Percentiles rank a stretch among this genome's conserved stretches.
These are phyloP conservation scores for Neoseiulus cucumeris DNA, from an alignment of 1,140 invertebrate genomes.

Conservation along the genomic window DNA sequence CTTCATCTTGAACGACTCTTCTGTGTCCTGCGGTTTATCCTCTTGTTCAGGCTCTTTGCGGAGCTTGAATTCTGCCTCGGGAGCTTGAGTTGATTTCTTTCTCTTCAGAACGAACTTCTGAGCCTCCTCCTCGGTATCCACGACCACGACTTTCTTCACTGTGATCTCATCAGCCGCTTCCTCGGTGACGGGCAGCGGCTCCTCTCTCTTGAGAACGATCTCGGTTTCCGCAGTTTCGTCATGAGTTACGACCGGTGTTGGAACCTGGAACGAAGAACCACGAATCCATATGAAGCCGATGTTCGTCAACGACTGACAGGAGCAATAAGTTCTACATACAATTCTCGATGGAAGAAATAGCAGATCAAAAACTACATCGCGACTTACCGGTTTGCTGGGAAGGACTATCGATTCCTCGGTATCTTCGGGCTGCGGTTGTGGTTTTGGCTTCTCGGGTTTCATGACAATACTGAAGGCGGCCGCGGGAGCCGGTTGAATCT, in stretches of 20 bases:
- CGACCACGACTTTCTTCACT: background rate
- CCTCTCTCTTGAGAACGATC: too few relatives aligned
- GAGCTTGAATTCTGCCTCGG: slow-evolving; percentile 23
- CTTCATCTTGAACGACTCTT: background rate
- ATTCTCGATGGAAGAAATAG: too few relatives aligned
- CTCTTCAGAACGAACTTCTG: slow-evolving; percentile 15
- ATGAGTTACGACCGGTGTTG: too few relatives aligned
- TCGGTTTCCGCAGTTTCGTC: too few relatives aligned
- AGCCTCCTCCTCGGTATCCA: slow-evolving; percentile 1
- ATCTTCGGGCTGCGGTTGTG: background rate
- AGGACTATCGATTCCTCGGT: background rate
- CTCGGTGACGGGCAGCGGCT: background rate
- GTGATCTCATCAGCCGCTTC: slow-evolving; percentile 10
- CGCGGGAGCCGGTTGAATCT: background rate
- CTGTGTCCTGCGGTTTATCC: slow-evolving; percentile 22
- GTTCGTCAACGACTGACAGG: too few relatives aligned
- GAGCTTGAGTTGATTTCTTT: slow-evolving; percentile 9
- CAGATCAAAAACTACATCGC: too few relatives aligned
- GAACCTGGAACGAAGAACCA: too few relatives aligned
- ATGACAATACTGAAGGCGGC: background rate
- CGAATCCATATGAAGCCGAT: too few relatives aligned
- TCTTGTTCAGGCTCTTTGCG: slow-evolving; percentile 18
- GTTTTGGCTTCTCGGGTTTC: background rate
- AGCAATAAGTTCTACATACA: too few relatives aligned
- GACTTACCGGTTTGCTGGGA: too few relatives aligned